phyloP scores from a whole-genome alignment of 2,113 vertebrate species.

The Eulemur rufifrons region DNA sequence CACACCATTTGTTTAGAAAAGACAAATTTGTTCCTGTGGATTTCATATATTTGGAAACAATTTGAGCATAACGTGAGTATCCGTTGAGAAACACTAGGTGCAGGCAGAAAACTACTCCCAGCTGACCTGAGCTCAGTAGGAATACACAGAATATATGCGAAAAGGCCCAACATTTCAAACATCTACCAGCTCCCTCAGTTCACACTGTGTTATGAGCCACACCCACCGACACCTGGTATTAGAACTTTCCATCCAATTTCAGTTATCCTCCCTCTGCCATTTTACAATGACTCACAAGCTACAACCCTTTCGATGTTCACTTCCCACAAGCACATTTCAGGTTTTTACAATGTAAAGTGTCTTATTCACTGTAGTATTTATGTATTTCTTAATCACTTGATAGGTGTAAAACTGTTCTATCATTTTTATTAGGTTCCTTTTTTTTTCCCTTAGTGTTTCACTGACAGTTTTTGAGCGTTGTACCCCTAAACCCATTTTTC shows the following conservation, averaged over 20 bases:
- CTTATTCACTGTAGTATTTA: neutral
- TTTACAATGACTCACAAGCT: neutral
- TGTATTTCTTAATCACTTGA: conserved; percentile 10
- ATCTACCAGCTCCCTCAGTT: neutral
- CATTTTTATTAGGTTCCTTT: neutral
- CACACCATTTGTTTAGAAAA: conserved; percentile 32
- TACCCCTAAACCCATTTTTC: neutral
- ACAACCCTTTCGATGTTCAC: neutral
- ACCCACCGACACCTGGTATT: neutral
- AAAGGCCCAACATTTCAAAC: neutral
- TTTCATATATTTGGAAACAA: neutral
- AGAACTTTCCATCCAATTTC: neutral
- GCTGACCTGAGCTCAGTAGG: neutral
- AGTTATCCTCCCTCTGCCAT: neutral
- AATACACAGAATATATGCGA: neutral
- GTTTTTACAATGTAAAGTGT: neutral
- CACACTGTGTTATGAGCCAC: neutral
- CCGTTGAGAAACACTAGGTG: neutral
- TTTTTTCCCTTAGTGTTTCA: neutral
- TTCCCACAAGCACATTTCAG: neutral
- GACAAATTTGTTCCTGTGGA: neutral
- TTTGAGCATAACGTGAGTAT: neutral
- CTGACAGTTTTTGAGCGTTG: neutral
- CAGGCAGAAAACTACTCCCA: neutral
- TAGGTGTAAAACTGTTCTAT: neutral